Conservation (phyloP, 2,888 invertebrate genomes). For the Cenopis cana region DNA sequence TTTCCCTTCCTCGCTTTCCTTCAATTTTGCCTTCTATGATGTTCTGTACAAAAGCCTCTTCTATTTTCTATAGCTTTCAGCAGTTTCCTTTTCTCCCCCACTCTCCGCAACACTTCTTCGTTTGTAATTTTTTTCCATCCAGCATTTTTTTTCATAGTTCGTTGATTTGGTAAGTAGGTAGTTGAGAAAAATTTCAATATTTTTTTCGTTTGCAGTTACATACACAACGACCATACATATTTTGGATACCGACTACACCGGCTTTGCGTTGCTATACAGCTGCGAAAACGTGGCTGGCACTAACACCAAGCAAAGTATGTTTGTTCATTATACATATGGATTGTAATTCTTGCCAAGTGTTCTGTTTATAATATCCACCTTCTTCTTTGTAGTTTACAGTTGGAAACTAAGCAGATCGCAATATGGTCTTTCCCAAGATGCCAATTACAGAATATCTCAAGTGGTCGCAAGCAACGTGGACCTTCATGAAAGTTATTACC, state of each 20-base stretch:
- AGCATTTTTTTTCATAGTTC: too few relatives aligned
- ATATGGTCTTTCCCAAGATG: conserved; percentile 10
- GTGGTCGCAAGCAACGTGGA: conserved; percentile 25
- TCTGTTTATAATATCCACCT: too few relatives aligned
- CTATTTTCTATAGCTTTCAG: too few relatives aligned
- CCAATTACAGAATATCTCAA: conserved; percentile 36
- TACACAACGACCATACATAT: conserved; percentile 84
- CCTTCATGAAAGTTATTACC: conserved; percentile 45
- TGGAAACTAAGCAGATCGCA: conserved; percentile 49
- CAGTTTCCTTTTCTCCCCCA: too few relatives aligned
- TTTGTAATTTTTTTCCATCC: too few relatives aligned
- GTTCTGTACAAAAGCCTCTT: too few relatives aligned
- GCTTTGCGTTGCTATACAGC: conserved; percentile 87
- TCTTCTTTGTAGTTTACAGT: conserved; percentile 46
- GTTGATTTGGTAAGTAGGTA: too few relatives aligned
- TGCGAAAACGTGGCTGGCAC: conserved; percentile 66
- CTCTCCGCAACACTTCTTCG: too few relatives aligned
- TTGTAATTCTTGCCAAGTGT: too few relatives aligned
- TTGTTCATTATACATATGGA: not conserved
- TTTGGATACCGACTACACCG: conserved; percentile 86
- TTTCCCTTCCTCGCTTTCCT: too few relatives aligned
- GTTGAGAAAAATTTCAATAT: not conserved
- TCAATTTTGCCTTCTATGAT: too few relatives aligned
- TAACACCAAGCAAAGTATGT: conserved; percentile 28
- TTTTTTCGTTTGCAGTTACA: conserved; percentile 55